Evolutionary conservation across 2,888 invertebrate species (phyloP).

Genomic region (Eledona agricola): DNA sequence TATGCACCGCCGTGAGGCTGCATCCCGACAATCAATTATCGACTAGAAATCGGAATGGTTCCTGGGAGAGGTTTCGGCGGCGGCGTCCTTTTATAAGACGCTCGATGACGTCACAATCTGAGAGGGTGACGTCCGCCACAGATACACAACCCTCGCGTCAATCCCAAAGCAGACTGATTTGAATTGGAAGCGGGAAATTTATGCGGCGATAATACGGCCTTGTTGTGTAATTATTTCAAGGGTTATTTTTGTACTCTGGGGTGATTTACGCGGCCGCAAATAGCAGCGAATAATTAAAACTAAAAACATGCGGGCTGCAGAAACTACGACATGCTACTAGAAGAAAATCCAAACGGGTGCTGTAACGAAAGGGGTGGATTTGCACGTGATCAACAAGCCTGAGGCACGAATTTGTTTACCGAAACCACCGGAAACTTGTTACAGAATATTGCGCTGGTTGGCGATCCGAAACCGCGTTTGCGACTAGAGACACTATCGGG

Average conservation of each 20-base stretch:
- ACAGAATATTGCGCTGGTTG: conserved; percentile 38
- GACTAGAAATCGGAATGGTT: neutral
- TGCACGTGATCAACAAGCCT: conserved; percentile 4
- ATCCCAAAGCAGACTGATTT: conserved; percentile 33
- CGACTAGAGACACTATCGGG: conserved; percentile 42
- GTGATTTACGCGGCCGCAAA: conserved; percentile 25
- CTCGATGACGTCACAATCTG: conserved; percentile 42
- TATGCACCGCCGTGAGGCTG: conserved; percentile 13
- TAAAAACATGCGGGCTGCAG: conserved; percentile 7
- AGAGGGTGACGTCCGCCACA: conserved; percentile 23
- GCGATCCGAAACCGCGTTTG: conserved; percentile 38
- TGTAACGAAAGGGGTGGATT: conserved; percentile 1
- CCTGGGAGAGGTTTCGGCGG: conserved; percentile 2
- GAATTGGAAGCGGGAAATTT: conserved; percentile 30
- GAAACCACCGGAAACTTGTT: conserved; percentile 40
- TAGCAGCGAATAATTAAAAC: conserved; percentile 25
- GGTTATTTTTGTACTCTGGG: conserved; percentile 2
- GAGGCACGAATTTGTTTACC: conserved; percentile 39
- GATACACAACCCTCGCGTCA: conserved; percentile 8
- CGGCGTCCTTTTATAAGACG: conserved; percentile 42
- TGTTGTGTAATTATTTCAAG: conserved; percentile 20
- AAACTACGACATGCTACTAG: conserved; percentile 9
- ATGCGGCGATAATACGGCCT: conserved; percentile 22
- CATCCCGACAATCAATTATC: no score
- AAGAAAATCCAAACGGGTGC: no score